Base-by-base conservation (phyloP, 2,113 vertebrate species). In the Nyctibius bracteatus region DNA sequence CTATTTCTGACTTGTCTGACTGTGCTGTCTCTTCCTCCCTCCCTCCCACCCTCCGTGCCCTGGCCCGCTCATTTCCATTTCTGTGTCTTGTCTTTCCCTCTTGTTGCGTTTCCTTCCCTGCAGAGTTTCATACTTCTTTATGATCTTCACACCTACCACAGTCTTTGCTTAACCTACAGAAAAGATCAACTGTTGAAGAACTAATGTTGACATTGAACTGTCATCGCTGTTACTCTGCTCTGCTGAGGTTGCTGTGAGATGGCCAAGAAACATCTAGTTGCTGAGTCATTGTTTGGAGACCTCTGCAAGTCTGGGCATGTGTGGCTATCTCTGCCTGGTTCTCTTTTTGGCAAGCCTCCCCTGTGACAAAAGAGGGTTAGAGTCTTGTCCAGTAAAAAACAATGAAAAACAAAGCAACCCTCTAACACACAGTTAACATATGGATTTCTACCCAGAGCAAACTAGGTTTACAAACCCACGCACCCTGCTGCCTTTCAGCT, bases 231-330 rank as follows among this genome's bases (percentile, higher is more conserved):
- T 30, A 44, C 39, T 83, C 39, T 61, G 72, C 80, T 2, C 3
- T 85, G 78, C 57, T 2, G 4, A 24, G 68, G 41, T 43, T 74
- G 54, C 46, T 62, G 67, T 43, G 39, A 33, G 61, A 57, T 30
- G 67, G 23, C 90, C 85, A 46, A 9, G 68, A 67, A 51, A 90
- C 37, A 2, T 39, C 71, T 80, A 21, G 20, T 37, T 73, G 81
- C 67, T 25, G 37, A 86, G 43, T 86, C 93, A 97, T 44, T 86
- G 79, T 82, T 92, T 92, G 67, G 85, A 90, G 71, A 77, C 46
- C 39, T 94, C 51, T 81, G 80, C 72, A 83, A 84, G 75, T 79
- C 23, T 25, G 52, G 82, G 80, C 4, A 0, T 59, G 88, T 83
- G 72, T 47, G n/a, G 25, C 44, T 78, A 24, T 44, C 67, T 80